Base-by-base conservation (phyloP, 2,797 vertebrate genomes). In the Columba guinea region DNA sequence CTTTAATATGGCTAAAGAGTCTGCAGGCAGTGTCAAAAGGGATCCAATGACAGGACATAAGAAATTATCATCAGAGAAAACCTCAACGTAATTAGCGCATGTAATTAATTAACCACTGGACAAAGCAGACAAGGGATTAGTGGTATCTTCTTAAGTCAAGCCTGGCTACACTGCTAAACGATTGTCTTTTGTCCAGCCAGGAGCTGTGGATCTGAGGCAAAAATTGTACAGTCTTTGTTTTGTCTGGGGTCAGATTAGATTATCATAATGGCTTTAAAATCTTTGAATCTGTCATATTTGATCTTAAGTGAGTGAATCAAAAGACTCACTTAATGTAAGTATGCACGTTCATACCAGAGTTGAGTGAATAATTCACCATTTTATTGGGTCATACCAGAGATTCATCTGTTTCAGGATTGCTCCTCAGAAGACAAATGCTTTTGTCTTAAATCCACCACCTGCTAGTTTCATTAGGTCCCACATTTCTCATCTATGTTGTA, bases 211-310 rank as follows among this genome's bases (percentile, higher is more conserved):
- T 92, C 4, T 8, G 64, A 89, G 69, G 68, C 37, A 96, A 84
- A 94, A 96, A 46, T 56, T 52, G 26, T 81, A 59, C 73, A 70
- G 89, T 80, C 92, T 92, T 91, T 96, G 90, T 89, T 95, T 95
- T 95, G 88, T 95, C 95, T 96, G 94, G 74, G 73, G 78, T 96
- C 93, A 96, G 86, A 95, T 85, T 89, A 77, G 64, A 92, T 96
- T 90, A 94, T 92, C 68, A 41, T 73, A 84, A 92, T 89, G 93
- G 87, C 81, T 92, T 94, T 89, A 92, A 78, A 95, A 97, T 95
- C 89, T 91, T 15, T 95, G 95, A 91, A 89, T 94, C 94, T 96
- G 94, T 96, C 96, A 84, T 80, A 90, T 93, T 83, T 83, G 62
- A 96, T 97, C 92, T 87, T 93, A 94, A 94, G 28, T 75, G 75